phyloP scores from a whole-genome alignment of 1,140 invertebrate genomes.

The Mya arenaria region DNA sequence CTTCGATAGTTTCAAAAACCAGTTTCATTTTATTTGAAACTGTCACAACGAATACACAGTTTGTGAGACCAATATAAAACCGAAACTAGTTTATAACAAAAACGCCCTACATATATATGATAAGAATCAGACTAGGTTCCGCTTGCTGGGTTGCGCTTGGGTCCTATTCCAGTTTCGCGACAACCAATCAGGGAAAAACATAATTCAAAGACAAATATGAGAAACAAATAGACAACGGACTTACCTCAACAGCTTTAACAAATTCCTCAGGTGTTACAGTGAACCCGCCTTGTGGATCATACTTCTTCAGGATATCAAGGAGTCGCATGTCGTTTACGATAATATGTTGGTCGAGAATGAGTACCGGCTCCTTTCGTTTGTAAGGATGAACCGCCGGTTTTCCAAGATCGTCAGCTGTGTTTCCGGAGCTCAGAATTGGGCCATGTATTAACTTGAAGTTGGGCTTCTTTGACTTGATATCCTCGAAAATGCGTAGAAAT shows the following conservation, averaged over 20 bases:
- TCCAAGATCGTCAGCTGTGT: constrained; percentile 76
- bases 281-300: constrained; percentile 69
- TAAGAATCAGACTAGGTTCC: too few relatives aligned
- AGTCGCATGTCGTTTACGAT: constrained; percentile 77
- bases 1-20: too few relatives aligned
- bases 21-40: too few relatives aligned
- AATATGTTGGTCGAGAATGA: constrained; percentile 77
- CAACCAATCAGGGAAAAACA: too few relatives aligned
- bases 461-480: constrained; percentile 73
- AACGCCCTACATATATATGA: too few relatives aligned
- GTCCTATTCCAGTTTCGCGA: too few relatives aligned
- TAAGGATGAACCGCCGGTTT: constrained; percentile 76
- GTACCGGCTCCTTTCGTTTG: constrained; percentile 70
- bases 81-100: too few relatives aligned
- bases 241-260: constrained; percentile 75
- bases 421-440: constrained; percentile 76
- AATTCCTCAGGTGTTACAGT: constrained; percentile 76
- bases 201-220: too few relatives aligned
- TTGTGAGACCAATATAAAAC: too few relatives aligned
- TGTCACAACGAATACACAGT: too few relatives aligned
- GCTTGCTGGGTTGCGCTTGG: too few relatives aligned
- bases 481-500: constrained; percentile 75
- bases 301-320: constrained; percentile 74
- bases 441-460: constrained; percentile 75
- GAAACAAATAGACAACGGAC: too few relatives aligned